Conservation (phyloP, 2,888 invertebrate genomes). For the Thymelicus sylvestris region DNA sequence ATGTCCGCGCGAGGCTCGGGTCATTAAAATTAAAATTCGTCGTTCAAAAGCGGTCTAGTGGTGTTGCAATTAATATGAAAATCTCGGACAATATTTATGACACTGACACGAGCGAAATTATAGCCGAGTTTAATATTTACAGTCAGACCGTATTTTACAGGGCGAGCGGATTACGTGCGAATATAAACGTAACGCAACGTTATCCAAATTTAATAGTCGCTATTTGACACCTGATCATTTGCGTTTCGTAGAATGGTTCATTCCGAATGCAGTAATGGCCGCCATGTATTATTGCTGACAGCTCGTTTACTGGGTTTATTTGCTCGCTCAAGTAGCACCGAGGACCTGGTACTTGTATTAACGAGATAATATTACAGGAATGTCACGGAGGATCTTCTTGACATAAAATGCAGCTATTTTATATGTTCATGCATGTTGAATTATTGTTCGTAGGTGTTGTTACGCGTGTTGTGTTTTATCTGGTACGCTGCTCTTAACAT, state of each 20-base stretch:
- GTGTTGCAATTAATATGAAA: slow-evolving; percentile 75
- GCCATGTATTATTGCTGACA: slow-evolving; percentile 60
- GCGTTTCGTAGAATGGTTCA: slow-evolving; percentile 61
- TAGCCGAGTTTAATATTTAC: slow-evolving; percentile 76
- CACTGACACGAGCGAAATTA: slow-evolving; percentile 71
- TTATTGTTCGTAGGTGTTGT: too few relatives aligned
- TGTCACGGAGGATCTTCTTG: not conserved
- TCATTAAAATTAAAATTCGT: slow-evolving; percentile 66
- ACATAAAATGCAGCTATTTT: not conserved
- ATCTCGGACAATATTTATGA: slow-evolving; percentile 75
- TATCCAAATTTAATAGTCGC: slow-evolving; percentile 71
- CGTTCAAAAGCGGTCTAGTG: slow-evolving; percentile 64
- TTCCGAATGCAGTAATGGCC: slow-evolving; percentile 58
- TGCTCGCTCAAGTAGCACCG: slow-evolving; percentile 24
- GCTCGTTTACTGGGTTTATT: slow-evolving; percentile 43
- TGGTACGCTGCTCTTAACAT: too few relatives aligned
- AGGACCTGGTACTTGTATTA: not conserved
- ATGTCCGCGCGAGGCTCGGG: slow-evolving; percentile 39
- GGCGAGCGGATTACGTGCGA: slow-evolving; percentile 71
- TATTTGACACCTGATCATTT: slow-evolving; percentile 71
- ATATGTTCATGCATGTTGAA: too few relatives aligned
- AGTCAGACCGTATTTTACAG: slow-evolving; percentile 75
- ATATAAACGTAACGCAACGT: slow-evolving; percentile 61
- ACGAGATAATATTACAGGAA: slow-evolving; percentile 5
- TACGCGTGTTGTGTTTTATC: too few relatives aligned